Evolutionary conservation across 2,888 invertebrate genomes (phyloP).

Genomic region (Muscina levida): DNA sequence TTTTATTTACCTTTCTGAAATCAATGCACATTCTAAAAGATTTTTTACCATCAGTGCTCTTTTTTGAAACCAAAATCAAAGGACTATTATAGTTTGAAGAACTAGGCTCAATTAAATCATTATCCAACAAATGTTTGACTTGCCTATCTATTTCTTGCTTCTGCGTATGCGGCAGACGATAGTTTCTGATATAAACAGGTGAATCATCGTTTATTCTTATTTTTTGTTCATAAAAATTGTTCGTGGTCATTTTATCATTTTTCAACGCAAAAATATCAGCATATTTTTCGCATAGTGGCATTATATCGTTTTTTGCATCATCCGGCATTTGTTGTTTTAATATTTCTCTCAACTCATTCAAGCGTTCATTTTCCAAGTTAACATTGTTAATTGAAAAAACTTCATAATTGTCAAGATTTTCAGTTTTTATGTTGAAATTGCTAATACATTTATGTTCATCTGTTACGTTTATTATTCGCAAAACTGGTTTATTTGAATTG

Average conservation of each 20-base stretch:
- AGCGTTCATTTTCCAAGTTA: not conserved
- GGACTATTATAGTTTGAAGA: too few relatives aligned
- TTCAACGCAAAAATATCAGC: slow-evolving; percentile 15
- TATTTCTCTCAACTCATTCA: slow-evolving; percentile 9
- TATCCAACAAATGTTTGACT: slow-evolving; percentile 16
- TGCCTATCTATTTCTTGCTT: slow-evolving; percentile 34
- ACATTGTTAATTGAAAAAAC: too few relatives aligned
- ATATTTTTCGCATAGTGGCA: slow-evolving; percentile 31
- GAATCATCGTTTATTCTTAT: slow-evolving; percentile 1
- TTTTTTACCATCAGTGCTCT: slow-evolving; percentile 16
- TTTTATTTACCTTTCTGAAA: too few relatives aligned
- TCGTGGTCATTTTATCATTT: slow-evolving; percentile 19
- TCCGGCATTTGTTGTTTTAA: slow-evolving; percentile 29
- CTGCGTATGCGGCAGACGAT: slow-evolving; percentile 36
- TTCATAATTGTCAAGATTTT: slow-evolving; percentile 28
- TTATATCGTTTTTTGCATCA: slow-evolving; percentile 6
- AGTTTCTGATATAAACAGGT: slow-evolving; percentile 35
- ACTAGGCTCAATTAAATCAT: slow-evolving; percentile 46
- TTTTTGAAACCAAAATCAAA: too few relatives aligned
- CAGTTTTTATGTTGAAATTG: slow-evolving; percentile 24
- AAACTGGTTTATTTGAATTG: slow-evolving; percentile 18
- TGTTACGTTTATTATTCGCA: slow-evolving; percentile 42
- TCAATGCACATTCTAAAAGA: slow-evolving; percentile 29
- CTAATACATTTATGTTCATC: slow-evolving; percentile 38
- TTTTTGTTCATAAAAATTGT: slow-evolving; percentile 39